Conservation (phyloP, 1,140 invertebrate genomes). For the Coptotermes formosanus region DNA sequence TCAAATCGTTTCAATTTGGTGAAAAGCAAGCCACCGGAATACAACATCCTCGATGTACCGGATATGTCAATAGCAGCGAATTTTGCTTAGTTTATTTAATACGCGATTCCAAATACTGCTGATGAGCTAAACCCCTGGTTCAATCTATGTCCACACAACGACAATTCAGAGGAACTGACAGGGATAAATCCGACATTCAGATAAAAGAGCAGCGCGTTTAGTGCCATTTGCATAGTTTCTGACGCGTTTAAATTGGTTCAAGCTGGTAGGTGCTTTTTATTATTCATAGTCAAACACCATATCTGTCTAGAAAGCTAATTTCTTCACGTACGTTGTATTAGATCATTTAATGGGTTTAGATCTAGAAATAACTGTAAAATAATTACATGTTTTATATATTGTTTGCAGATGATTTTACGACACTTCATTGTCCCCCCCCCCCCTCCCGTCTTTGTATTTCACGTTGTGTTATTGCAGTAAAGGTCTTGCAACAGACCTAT, state of each 20-base stretch:
- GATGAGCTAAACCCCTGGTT: background rate
- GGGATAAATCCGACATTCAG: background rate
- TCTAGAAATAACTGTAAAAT: no score
- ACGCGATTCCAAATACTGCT: background rate
- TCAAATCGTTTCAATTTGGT: background rate
- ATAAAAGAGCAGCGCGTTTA: background rate
- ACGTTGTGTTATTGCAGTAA: no score
- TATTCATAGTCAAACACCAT: background rate
- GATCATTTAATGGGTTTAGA: no score
- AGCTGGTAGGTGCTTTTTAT: background rate
- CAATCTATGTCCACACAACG: background rate
- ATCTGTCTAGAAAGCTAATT: no score
- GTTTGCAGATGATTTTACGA: no score
- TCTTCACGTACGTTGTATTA: no score
- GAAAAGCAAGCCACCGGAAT: background rate
- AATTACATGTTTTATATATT: no score
- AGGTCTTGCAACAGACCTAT: no score
- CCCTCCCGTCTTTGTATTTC: no score
- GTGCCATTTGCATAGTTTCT: background rate
- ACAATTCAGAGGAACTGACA: background rate
- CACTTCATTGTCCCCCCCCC: no score
- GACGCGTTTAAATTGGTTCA: background rate
- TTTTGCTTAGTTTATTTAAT: background rate
- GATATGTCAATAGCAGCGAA: background rate
- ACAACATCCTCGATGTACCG: background rate